phyloP scores from a whole-genome alignment of 2,888 invertebrate species.

The Volucella inanis region DNA sequence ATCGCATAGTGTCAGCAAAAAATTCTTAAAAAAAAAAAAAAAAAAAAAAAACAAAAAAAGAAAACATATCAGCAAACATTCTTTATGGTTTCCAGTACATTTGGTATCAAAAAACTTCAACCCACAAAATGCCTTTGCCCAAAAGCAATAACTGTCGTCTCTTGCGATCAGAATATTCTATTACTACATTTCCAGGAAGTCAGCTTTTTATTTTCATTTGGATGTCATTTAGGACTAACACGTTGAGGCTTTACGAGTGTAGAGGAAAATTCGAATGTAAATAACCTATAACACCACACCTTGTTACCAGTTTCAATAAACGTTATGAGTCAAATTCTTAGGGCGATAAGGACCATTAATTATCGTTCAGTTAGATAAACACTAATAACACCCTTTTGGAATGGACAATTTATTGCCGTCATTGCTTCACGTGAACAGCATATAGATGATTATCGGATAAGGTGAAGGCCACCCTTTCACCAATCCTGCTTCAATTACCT shows the following conservation, averaged over 20 bases:
- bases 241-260: conserved; percentile 9
- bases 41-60: conserved; percentile 33
- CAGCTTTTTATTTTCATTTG: conserved; percentile 62
- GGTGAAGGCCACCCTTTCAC: not conserved
- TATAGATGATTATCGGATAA: conserved; percentile 31
- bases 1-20: conserved; percentile 51
- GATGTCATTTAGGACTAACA: conserved; percentile 46
- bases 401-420: conserved; percentile 44
- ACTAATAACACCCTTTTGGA: conserved; percentile 29
- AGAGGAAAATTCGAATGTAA: conserved; percentile 8
- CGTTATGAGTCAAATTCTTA: conserved; percentile 27
- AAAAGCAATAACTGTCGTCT: conserved; percentile 37
- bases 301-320: conserved; percentile 43
- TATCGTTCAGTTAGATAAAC: conserved; percentile 52
- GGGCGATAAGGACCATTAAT: conserved; percentile 64
- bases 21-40: conserved; percentile 24
- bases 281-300: conserved; percentile 59
- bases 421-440: conserved; percentile 29
- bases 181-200: conserved; percentile 46
- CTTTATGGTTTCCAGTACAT: conserved; percentile 32
- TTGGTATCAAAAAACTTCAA: conserved; percentile 24
- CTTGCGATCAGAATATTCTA: conserved; percentile 44
- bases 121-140: conserved; percentile 13
- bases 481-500: conserved; percentile 80
- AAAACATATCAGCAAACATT: conserved; percentile 33